Percentiles rank a stretch among this genome's conserved stretches.
These are phyloP conservation scores for Phaethon lepturus DNA, from an alignment of 2,113 vertebrate species.

Conservation along the genomic window DNA sequence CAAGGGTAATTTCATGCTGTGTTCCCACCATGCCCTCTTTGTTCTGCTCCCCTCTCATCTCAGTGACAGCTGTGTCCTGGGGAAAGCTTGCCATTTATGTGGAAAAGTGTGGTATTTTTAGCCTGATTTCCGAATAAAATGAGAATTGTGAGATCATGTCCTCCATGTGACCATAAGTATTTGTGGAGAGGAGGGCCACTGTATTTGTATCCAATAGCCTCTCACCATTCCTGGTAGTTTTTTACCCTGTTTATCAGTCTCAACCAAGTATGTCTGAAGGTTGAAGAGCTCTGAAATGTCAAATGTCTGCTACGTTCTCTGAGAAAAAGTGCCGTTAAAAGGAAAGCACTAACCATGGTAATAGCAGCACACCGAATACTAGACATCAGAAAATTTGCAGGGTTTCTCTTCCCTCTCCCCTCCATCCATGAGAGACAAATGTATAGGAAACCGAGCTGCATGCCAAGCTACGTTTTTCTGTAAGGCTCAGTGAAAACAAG, in stretches of 20 bases:
- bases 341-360: not conserved
- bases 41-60: constrained; percentile 3
- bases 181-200: not conserved
- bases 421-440: not conserved
- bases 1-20: not conserved
- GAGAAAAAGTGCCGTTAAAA: not conserved
- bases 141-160: not conserved
- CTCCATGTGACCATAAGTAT: not conserved
- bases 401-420: not conserved
- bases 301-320: not conserved
- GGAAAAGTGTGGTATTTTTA: constrained; percentile 37
- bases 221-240: not conserved
- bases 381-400: not conserved
- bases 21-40: constrained; percentile 8
- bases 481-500: not conserved
- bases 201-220: not conserved
- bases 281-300: not conserved
- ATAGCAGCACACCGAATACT: not conserved
- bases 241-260: not conserved
- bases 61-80: constrained; percentile 9
- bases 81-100: not conserved
- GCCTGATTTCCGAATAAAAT: constrained; percentile 1
- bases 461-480: not conserved
- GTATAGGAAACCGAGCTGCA: not conserved
- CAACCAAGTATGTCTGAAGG: not conserved